Evolutionary conservation across 2,797 vertebrate species (phyloP), one percentile per base, ranked within the genome.

Genomic region (Lophius americanus): DNA sequence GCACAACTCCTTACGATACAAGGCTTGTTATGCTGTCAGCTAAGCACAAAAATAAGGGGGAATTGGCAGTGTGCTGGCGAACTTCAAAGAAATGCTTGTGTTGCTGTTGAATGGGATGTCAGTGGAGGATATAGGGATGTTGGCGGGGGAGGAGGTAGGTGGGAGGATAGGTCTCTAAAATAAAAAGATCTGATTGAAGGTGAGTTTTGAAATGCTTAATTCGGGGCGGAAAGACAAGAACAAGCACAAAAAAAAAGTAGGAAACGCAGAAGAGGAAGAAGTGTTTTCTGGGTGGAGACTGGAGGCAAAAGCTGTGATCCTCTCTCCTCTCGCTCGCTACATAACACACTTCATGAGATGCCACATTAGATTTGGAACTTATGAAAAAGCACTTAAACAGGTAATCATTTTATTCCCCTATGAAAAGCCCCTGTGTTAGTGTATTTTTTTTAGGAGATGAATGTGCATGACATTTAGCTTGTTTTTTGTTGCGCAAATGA

Each of bases 321-420:
- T 77, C 52, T 64, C 67, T 61, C 38, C 52, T 60, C 71, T 44
- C 70, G 63, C 68, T 71, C 60, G 9, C 65, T 74, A 61, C 53
- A 66, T 81, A 76, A 85, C 77, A 86, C 83, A 86, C 83, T 80
- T 88, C 83, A 85, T 68, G 64, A 85, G 82, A 73, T 84, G 80
- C 80, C 85, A 87, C 88, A 89, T 90, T 87, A 89, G 74, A 87
- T 4, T 60, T 73, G 48, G 57, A 88, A 87, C 60, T 84, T 86
- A 47, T 82, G 75, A 78, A 85, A 85, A 83, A 88, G 62, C 68
- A 80, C 78, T 82, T 83, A 68, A 89, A 86, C 73, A 81, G 77
- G 75, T 86, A 90, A 89, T 89, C 87, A 89, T 79, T 76, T 61
- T 42, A 10, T 38, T 53, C 60, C 59, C 79, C 68, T 46, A 4